Percentiles rank a stretch among this genome's conserved stretches.
Conservation (phyloP, 2,888 invertebrate species). For the Diachrysia chrysitis region DNA sequence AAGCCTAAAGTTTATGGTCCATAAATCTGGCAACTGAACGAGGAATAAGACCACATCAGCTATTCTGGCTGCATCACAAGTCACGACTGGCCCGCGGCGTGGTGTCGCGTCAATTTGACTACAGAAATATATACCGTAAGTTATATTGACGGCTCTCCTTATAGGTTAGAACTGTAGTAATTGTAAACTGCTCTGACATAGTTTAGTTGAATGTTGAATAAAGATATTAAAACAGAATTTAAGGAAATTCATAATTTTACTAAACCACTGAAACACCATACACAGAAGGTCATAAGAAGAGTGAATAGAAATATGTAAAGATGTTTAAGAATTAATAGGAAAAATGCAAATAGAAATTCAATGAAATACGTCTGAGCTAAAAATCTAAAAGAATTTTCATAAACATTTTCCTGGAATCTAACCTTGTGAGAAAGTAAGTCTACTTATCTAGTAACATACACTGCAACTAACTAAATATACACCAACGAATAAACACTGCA, state of each 20-base stretch:
- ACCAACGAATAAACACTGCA: conserved; percentile 25
- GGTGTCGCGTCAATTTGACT: conserved; percentile 20
- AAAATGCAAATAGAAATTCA: too few species aligned
- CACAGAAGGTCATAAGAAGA: too few species aligned
- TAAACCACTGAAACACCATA: too few species aligned
- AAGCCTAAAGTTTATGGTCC: conserved; percentile 1
- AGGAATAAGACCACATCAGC: not conserved
- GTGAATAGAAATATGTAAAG: too few species aligned
- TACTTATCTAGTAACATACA: not conserved
- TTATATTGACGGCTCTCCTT: conserved; percentile 6
- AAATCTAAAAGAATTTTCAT: not conserved
- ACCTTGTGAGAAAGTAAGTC: not conserved
- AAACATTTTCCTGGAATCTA: not conserved
- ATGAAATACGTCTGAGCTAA: too few species aligned
- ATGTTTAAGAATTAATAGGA: too few species aligned
- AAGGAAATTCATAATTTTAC: too few species aligned
- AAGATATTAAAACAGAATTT: too few species aligned
- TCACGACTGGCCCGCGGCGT: not conserved
- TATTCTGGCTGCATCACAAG: not conserved
- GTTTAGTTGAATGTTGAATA: too few species aligned
- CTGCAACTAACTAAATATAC: conserved; percentile 19
- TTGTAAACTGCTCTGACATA: not conserved
- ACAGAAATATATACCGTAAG: conserved; percentile 10
- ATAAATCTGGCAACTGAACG: not conserved
- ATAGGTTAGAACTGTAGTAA: not conserved